phyloP scores from a whole-genome alignment of 1,140 invertebrate genomes.

The Lutraria rhynchaena region DNA sequence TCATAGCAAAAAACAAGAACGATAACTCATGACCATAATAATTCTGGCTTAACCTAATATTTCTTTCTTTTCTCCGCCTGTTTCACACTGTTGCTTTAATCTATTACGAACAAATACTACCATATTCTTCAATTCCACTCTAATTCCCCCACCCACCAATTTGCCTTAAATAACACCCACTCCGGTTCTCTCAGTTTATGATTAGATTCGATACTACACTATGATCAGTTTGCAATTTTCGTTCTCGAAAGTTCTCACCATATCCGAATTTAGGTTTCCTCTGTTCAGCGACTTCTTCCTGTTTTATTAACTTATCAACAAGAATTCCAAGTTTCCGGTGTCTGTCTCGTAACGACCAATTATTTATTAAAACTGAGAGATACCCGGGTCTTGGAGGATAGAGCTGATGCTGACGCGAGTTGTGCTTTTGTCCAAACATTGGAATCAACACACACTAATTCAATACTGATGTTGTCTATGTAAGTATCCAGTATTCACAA shows the following conservation, averaged over 20 bases:
- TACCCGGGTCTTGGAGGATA: not conserved
- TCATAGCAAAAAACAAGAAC: too few relatives aligned
- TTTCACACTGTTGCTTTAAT: not conserved
- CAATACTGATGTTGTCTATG: too few relatives aligned
- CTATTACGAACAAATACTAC: not conserved
- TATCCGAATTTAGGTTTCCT: not conserved
- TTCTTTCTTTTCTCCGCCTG: too few relatives aligned
- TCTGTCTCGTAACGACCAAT: not conserved
- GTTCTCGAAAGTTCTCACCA: slow-evolving; percentile 20
- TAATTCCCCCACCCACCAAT: too few relatives aligned
- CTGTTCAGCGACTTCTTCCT: not conserved
- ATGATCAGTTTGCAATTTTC: too few relatives aligned
- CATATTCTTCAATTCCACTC: too few relatives aligned
- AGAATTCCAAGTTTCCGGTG: not conserved
- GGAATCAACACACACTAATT: too few relatives aligned
- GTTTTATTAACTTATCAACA: not conserved
- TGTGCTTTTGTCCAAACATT: slow-evolving; percentile 9
- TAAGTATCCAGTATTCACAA: not conserved
- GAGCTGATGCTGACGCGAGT: not conserved
- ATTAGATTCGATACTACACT: too few relatives aligned
- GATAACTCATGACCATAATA: too few relatives aligned
- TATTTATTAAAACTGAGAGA: not conserved
- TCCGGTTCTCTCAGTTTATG: too few relatives aligned
- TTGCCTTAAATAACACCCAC: too few relatives aligned
- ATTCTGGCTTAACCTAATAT: too few relatives aligned